Evolutionary conservation across 2,888 invertebrate genomes (phyloP), one percentile per base, ranked within the genome.

Genomic region (Eucera pruinosa): DNA sequence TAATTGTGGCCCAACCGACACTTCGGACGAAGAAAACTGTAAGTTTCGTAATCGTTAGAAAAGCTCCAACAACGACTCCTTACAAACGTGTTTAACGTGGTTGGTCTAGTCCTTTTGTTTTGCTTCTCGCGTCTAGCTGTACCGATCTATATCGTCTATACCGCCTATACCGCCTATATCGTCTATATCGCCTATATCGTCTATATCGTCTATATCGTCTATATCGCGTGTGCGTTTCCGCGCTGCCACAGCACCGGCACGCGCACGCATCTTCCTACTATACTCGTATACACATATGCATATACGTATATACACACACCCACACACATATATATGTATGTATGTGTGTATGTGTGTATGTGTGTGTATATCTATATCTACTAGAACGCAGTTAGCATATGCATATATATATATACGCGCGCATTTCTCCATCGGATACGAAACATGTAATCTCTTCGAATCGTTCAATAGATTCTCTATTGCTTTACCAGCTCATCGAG

Each of bases 1-100:
- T 90, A 97, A 99, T 94, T 99, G 99, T 93, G 98, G 98, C 62
- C 94, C 95, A 87, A 94, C 94, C 85, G 96, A 96, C 91, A 93
- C 94, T 84, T 96, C 96, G 48, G 95, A 97, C 92, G 96, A 97
- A 93, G 93, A 94, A 88, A 95, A 96, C 94, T 97, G 97, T 97
- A 94, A 96, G 96, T 96, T 83, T 83, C 71, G 70, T 83, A 86
- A 89, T 86, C 68, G 61, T 74, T 82, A 81, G 43, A 61, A 62
- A 55, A 66, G 50, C 60, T 45, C 54, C 18, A 30, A 41, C 5
- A 66, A 70, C 72, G 72, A 72, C 58, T 67, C 69, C 62, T 81
- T 72, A 71, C 36, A 69, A 66, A 72, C 72, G 55, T 81, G n/a
- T n/a, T n/a, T n/a, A n/a, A n/a, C n/a, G 80, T 81, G 76, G 65